Evolutionary conservation across 2,888 invertebrate genomes (phyloP).

Genomic region (Cybosia mesomella): DNA sequence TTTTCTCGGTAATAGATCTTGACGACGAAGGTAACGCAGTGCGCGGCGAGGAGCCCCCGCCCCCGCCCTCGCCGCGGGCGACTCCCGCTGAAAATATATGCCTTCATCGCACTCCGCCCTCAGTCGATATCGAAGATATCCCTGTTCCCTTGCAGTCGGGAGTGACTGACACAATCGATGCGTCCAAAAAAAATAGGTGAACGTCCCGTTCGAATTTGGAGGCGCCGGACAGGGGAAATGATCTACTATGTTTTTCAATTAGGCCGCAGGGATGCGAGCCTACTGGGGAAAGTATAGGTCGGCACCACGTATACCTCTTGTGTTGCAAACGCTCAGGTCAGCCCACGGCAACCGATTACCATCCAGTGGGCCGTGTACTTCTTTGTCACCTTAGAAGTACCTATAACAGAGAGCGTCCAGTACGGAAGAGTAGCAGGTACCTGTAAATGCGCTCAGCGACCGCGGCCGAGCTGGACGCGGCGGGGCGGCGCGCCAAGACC

Average conservation of each 20-base stretch:
- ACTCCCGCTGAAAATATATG: constrained; percentile 9
- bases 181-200: not conserved
- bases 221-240: not conserved
- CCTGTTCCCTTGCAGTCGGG: too few species aligned
- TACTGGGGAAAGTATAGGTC: too few species aligned
- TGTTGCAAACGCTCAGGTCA: too few species aligned
- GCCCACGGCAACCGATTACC: too few species aligned
- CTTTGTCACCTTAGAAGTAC: too few species aligned
- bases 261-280: too few species aligned
- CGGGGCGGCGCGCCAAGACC: constrained; percentile 21
- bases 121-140: not conserved
- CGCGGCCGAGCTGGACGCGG: not conserved
- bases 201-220: too few species aligned
- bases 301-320: too few species aligned
- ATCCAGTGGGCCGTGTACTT: too few species aligned
- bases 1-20: constrained; percentile 40
- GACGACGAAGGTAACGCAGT: constrained; percentile 39
- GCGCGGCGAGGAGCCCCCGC: constrained; percentile 25
- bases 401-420: too few species aligned
- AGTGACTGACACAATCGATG: not conserved
- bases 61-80: constrained; percentile 11
- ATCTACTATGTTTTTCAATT: not conserved
- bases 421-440: not conserved
- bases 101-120: constrained; percentile 4
- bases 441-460: constrained; percentile 1